phyloP scores from a whole-genome alignment of 2,888 invertebrate genomes.

The Myathropa florea region DNA sequence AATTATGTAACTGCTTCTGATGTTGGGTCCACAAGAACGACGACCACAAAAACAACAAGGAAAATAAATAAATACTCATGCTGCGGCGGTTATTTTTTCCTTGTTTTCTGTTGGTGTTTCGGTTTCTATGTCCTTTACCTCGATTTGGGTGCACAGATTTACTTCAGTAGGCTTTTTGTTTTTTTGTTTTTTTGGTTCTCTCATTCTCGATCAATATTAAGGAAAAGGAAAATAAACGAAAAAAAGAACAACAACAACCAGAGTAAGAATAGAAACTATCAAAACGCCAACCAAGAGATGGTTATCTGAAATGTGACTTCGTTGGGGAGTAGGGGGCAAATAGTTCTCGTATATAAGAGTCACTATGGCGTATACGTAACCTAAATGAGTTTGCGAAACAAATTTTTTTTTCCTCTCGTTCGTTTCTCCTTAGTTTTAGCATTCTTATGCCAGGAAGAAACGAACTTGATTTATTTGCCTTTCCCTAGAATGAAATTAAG shows the following conservation, averaged over 20 bases:
- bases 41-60: not conserved
- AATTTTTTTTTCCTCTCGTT: constrained; percentile 1
- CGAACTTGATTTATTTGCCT: constrained; percentile 54
- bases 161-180: constrained; percentile 36
- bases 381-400: constrained; percentile 53
- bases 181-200: constrained; percentile 16
- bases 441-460: constrained; percentile 34
- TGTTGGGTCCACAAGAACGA: constrained; percentile 52
- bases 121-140: not conserved
- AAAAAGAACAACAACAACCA: constrained; percentile 15
- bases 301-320: constrained; percentile 66
- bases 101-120: constrained; percentile 3
- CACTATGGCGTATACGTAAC: constrained; percentile 68
- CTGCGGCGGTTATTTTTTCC: constrained; percentile 52
- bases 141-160: constrained; percentile 52
- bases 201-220: constrained; percentile 54
- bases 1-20: constrained; percentile 65
- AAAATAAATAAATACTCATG: constrained; percentile 11
- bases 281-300: constrained; percentile 61
- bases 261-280: constrained; percentile 42
- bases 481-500: not conserved
- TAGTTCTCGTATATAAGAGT: constrained; percentile 15
- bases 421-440: constrained; percentile 3
- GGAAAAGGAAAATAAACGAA: constrained; percentile 14
- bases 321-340: constrained; percentile 10